Conservation (phyloP, 2,797 vertebrate genomes). For the Cyprinella venusta region DNA sequence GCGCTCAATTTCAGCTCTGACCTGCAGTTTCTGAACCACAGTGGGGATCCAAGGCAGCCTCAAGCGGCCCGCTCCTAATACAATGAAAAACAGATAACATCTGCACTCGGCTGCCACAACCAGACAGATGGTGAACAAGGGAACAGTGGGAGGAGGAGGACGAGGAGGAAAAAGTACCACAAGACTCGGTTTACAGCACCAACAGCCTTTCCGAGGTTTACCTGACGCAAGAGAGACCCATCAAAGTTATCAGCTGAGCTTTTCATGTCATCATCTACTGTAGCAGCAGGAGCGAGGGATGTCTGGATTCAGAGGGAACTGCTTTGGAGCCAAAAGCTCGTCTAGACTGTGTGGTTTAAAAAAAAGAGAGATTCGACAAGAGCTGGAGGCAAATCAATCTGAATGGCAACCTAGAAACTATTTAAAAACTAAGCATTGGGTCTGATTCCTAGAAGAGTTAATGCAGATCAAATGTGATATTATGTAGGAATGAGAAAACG, state of each 20-base stretch:
- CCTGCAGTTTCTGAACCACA: constrained; percentile 1
- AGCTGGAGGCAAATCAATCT: neutral
- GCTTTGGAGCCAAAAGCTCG: neutral
- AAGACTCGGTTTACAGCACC: constrained; percentile 32
- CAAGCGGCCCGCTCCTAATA: constrained; percentile 13
- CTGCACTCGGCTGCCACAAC: constrained; percentile 26
- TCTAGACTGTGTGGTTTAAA: neutral
- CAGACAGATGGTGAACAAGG: constrained; percentile 50
- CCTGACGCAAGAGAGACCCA: constrained; percentile 56
- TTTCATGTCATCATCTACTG: constrained; percentile 53
- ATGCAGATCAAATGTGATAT: neutral
- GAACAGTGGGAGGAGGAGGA: neutral
- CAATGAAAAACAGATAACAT: constrained; percentile 50
- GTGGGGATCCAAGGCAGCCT: constrained; percentile 30
- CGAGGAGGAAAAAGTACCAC: constrained; percentile 1
- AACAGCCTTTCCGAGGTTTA: constrained; percentile 24
- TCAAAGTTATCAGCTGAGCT: constrained; percentile 49
- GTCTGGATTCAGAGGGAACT: constrained; percentile 49
- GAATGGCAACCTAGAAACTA: neutral
- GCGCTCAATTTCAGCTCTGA: constrained; percentile 19
- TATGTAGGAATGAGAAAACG: neutral
- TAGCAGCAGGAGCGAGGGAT: constrained; percentile 41
- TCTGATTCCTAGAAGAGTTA: neutral
- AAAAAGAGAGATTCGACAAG: neutral
- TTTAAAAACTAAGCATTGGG: neutral